phyloP scores from a whole-genome alignment of 2,888 invertebrate genomes.

The Eupithecia centaureata region DNA sequence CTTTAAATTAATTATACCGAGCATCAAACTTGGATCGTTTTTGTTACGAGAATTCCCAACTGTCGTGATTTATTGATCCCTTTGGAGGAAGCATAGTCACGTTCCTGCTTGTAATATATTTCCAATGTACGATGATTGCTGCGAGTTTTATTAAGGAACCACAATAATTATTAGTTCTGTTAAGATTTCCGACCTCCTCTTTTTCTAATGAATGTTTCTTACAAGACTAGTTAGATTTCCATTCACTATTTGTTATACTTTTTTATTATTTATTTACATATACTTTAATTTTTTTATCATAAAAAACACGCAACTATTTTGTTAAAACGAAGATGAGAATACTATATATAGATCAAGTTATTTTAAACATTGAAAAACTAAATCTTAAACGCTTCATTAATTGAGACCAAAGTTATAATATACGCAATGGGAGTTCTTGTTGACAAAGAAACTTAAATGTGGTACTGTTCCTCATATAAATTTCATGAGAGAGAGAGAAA shows the following conservation, averaged over 20 bases:
- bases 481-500: too few species aligned
- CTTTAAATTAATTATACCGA: slow-evolving; percentile 22
- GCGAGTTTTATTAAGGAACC: background rate
- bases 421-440: too few species aligned
- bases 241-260: background rate
- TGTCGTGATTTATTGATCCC: slow-evolving; percentile 33
- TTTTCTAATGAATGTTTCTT: background rate
- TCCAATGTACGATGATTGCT: background rate
- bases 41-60: slow-evolving; percentile 15
- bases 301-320: too few species aligned
- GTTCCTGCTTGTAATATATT: background rate
- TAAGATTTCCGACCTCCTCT: background rate
- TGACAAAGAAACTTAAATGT: too few species aligned
- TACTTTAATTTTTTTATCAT: too few species aligned
- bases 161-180: background rate
- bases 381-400: too few species aligned
- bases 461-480: too few species aligned
- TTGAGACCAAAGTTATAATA: too few species aligned
- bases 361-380: too few species aligned
- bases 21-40: slow-evolving; percentile 25
- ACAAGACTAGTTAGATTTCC: background rate
- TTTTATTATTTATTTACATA: too few species aligned
- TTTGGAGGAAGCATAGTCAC: slow-evolving; percentile 28
- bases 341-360: too few species aligned
- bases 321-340: too few species aligned